A percentile compares a stretch with the other conserved stretches of the same genome.
Evolutionary conservation across 2,888 invertebrate genomes (phyloP).

Genomic region (Campoplex nolae): DNA sequence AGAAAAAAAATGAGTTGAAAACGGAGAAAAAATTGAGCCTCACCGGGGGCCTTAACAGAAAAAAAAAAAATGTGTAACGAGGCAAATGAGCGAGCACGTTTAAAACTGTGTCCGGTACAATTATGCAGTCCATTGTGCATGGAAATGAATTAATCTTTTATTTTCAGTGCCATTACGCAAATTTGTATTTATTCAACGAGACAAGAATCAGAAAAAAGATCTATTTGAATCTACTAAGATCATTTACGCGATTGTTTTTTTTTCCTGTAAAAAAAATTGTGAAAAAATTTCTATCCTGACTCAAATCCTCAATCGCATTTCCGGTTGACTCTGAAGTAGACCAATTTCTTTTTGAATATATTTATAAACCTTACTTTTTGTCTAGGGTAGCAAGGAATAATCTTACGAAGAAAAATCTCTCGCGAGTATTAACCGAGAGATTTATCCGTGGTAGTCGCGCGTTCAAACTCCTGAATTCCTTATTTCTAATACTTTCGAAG

Average conservation of each 20-base stretch:
- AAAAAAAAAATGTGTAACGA: slow-evolving; percentile 28
- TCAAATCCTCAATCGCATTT: no score
- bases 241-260: no score
- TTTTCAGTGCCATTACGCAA: no score
- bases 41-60: not conserved
- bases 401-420: not conserved
- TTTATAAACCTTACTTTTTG: not conserved
- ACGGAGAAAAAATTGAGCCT: slow-evolving; percentile 20
- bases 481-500: slow-evolving; percentile 11
- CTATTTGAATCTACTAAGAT: no score
- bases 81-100: slow-evolving; percentile 12
- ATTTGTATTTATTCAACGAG: no score
- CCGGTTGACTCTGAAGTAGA: no score
- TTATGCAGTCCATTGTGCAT: slow-evolving; percentile 27
- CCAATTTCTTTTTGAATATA: not conserved
- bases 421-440: not conserved
- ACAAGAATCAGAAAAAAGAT: no score
- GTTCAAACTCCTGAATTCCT: not conserved
- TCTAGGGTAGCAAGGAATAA: not conserved
- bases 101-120: slow-evolving; percentile 16
- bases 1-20: slow-evolving; percentile 41
- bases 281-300: no score
- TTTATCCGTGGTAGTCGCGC: not conserved
- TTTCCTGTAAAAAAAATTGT: no score
- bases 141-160: slow-evolving; percentile 23